Percentiles rank a stretch among this genome's conserved stretches.
Conservation (phyloP, 2,113 vertebrate species). For the Sterna hirundo region DNA sequence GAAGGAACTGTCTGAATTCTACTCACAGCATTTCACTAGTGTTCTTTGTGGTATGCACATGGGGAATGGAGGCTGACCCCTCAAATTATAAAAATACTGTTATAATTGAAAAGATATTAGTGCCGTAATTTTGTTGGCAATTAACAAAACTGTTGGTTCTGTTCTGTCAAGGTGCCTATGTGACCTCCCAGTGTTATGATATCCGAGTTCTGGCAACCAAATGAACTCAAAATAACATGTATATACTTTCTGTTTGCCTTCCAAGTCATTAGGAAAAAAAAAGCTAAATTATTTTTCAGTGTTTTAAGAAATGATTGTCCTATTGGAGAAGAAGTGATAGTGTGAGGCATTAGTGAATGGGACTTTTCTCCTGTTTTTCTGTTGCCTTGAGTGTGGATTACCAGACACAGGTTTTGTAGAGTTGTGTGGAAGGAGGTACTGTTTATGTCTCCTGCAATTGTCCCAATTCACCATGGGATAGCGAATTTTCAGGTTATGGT, state of each 20-base stretch:
- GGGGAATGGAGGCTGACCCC: neutral
- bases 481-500: neutral
- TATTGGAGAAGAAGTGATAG: neutral
- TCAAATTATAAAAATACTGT: neutral
- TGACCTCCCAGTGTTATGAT: neutral
- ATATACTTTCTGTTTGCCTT: neutral
- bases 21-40: neutral
- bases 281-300: neutral
- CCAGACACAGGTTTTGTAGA: neutral
- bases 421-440: neutral
- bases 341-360: neutral
- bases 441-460: neutral
- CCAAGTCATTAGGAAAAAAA: neutral
- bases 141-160: neutral
- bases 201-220: neutral
- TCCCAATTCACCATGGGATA: neutral
- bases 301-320: neutral
- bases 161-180: neutral
- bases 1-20: constrained; percentile 4
- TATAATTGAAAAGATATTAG: neutral
- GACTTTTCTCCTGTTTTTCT: neutral
- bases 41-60: neutral
- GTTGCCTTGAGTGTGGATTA: neutral
- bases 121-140: neutral
- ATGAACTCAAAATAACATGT: neutral